Evolutionary conservation across 2,888 invertebrate genomes (phyloP), one percentile per base, ranked within the genome.

Genomic region (Leptura quadrifasciata): DNA sequence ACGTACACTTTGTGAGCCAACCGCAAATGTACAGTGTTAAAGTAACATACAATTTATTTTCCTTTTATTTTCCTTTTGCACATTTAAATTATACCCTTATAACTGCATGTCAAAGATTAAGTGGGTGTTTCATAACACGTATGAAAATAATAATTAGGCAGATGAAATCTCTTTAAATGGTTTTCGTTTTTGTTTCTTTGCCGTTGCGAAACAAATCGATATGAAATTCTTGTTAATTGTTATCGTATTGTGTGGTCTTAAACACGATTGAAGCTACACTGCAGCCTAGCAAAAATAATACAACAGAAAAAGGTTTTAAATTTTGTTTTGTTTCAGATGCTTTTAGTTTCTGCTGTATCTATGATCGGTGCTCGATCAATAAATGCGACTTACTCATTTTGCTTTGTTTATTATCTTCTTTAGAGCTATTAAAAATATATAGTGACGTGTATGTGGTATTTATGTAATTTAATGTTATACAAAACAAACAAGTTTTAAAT

Each of bases 61-160:
- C 76, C 77, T 78, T 80, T 78, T 74, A 70, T 64, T 76, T 74
- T 79, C 76, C 47, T 78, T 81, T 79, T 78, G 80, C 79, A 61
- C 79, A 76, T 81, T 80, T 82, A 82, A 82, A 82, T 82, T 81
- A 82, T 82, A 82, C 81, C 81, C 80, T 80, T 82, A 82, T 82
- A 82, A 79, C 80, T 75, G 76, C 83, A 82, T 83, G 84, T 84
- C 84, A 83, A 82, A 84, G 85, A 85, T 85, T 84, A 85, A 85
- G 83, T 84, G 84, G 85, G 85, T 84, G 85, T 84, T 84, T 82
- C 84, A 80, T 84, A 84, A 84, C 84, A 84, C 85, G 85, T 85
- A 85, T 82, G 84, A 84, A 85, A 85, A 85, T 81, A 85, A 85
- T 85, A 84, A 85, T 85, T 85, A 84, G 82, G 80, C 79, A 83